These are phyloP conservation scores for Ctenopoma multispine DNA, from an alignment of 2,797 vertebrate genomes.

Conservation along the genomic window DNA sequence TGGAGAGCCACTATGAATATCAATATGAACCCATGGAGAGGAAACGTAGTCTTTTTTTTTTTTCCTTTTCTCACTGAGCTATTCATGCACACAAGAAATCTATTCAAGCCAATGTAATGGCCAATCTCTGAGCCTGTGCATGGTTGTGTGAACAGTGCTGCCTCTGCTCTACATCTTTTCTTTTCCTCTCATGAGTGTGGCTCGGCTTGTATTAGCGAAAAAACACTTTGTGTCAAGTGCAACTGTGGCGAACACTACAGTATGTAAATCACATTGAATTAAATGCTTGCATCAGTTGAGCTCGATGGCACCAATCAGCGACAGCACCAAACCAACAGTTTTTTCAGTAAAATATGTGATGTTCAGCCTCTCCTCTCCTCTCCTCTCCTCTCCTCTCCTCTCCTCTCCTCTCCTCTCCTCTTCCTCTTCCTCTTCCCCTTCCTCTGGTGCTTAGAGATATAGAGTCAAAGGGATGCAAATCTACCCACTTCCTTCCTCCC, in stretches of 20 bases:
- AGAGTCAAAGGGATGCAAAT: constrained; percentile 84
- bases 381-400: constrained; percentile 33
- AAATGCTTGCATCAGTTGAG: constrained; percentile 65
- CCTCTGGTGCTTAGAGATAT: constrained; percentile 76
- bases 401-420: constrained; percentile 20
- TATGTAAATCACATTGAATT: constrained; percentile 79
- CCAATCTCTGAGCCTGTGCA: constrained; percentile 71
- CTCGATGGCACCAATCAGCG: constrained; percentile 53
- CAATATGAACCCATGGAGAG: constrained; percentile 79
- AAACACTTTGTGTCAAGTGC: constrained; percentile 81
- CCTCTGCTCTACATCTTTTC: constrained; percentile 64
- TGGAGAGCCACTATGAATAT: constrained; percentile 84
- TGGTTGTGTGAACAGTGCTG: constrained; percentile 70
- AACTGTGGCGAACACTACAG: constrained; percentile 74
- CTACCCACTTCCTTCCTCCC: constrained; percentile 76
- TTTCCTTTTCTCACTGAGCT: constrained; percentile 68
- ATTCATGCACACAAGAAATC: constrained; percentile 81
- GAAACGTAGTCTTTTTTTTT: constrained; percentile 66
- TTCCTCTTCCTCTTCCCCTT: constrained; percentile 46
- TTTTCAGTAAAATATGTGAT: constrained; percentile 42
- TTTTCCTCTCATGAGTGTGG: constrained; percentile 56
- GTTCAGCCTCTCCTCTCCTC: constrained; percentile 44
- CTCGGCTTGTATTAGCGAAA: constrained; percentile 66
- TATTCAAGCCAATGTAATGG: constrained; percentile 82
- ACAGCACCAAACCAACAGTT: constrained; percentile 52